phyloP scores from a whole-genome alignment of 2,888 invertebrate species.

The Andrena bicolor region DNA sequence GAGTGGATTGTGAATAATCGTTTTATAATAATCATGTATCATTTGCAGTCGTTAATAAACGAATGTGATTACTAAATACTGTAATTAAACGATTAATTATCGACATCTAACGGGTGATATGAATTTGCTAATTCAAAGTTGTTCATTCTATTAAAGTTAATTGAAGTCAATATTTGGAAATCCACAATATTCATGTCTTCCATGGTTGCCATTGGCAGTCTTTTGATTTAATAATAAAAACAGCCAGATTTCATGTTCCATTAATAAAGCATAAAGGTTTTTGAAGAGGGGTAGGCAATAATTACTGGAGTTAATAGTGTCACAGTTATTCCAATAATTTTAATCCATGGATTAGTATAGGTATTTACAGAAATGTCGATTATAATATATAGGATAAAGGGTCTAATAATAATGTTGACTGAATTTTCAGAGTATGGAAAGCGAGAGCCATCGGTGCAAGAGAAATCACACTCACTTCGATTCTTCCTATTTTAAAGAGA shows the following conservation, averaged over 20 bases:
- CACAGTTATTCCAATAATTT: background rate
- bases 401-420: background rate
- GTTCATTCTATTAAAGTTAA: background rate
- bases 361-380: background rate
- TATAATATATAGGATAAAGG: background rate
- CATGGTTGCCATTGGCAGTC: no score
- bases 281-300: background rate
- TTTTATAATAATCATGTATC: no score
- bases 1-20: no score
- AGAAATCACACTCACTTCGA: no score
- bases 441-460: no score
- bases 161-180: background rate
- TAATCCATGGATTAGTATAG: background rate
- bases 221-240: background rate
- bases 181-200: background rate
- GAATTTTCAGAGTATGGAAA: no score
- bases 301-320: background rate
- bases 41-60: no score
- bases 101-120: background rate
- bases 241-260: background rate
- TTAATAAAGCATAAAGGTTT: background rate
- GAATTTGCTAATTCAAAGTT: background rate
- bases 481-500: no score
- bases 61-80: background rate
- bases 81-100: constrained; percentile 1